Base-by-base conservation (phyloP, 2,113 vertebrate species). In the Gymnocephalus cernua region DNA sequence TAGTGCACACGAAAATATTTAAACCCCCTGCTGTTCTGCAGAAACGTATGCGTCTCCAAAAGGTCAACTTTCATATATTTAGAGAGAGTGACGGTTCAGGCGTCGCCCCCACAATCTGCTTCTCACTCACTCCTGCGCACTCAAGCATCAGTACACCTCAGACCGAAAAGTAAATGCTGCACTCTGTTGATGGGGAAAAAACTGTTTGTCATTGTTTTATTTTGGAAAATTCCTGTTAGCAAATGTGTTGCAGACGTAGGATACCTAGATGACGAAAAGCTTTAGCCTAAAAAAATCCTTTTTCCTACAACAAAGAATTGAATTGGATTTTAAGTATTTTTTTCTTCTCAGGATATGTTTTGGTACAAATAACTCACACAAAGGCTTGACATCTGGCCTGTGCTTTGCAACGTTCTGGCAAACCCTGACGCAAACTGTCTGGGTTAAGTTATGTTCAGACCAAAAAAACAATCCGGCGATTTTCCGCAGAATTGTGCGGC, bases 361-460 rank as follows among this genome's bases (percentile, higher is more conserved):
- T 85, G 72, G 68, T 87, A 70, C 71, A 85, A 83, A 83, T 72
- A 63, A 63, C 70, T 80, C 78, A 71, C 51, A 87, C 38, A 81
- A 75, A 74, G 44, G 68, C 44, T 64, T 74, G 59, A 84, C 91
- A 92, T 91, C 89, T 92, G 91, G 87, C 80, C 83, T 79, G 82
- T 74, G 84, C 80, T 90, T 84, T 85, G 51, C 64, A 82, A 21
- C 51, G 51, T 77, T 83, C 71, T 66, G 76, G 79, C 84, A 85
- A 66, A 76, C 64, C 48, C 79, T 66, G 29, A 78, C 5, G 29
- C 50, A 77, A 66, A 68, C 84, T 85, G 65, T 82, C 84, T 69
- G 59, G 64, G 80, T 78, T 44, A 11, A 41, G 9, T 0, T 41
- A 2, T 41, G 38, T 41, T 41, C 38, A 41, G 38, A 41, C 38